phyloP scores from a whole-genome alignment of 2,888 invertebrate species.

The Nebria salina region DNA sequence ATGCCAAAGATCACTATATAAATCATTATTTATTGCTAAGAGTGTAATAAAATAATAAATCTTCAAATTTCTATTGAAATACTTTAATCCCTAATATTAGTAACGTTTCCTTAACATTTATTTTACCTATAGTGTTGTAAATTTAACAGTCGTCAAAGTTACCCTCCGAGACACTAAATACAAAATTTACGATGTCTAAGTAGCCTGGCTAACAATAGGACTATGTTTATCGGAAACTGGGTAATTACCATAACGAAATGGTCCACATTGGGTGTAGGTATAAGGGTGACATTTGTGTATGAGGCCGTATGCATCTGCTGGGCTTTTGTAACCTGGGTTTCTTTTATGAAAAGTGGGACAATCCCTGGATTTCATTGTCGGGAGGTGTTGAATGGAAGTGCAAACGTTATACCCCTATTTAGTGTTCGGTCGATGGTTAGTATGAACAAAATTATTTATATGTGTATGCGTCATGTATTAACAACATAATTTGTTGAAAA shows the following conservation, averaged over 20 bases:
- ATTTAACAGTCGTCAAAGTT: neutral
- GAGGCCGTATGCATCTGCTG: neutral
- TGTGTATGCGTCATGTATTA: neutral
- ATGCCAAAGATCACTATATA: neutral
- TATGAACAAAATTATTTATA: no score
- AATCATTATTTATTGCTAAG: neutral
- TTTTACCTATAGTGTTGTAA: neutral
- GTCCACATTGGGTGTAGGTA: neutral
- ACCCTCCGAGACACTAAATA: neutral
- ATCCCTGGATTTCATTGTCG: constrained; percentile 24
- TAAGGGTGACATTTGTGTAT: constrained; percentile 5
- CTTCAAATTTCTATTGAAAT: no score
- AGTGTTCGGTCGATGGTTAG: neutral
- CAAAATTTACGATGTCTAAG: constrained; percentile 22
- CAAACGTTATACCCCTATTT: constrained; percentile 28
- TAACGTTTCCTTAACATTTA: no score
- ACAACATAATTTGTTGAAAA: neutral
- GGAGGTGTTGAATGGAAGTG: constrained; percentile 16
- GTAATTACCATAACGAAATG: neutral
- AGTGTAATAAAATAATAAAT: no score
- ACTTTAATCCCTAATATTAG: no score
- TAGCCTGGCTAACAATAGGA: constrained; percentile 17
- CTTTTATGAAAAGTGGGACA: constrained; percentile 32
- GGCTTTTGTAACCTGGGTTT: neutral
- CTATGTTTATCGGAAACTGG: neutral